Base-by-base conservation (phyloP, 1,140 invertebrate genomes). In the Mylabris phalerata region DNA sequence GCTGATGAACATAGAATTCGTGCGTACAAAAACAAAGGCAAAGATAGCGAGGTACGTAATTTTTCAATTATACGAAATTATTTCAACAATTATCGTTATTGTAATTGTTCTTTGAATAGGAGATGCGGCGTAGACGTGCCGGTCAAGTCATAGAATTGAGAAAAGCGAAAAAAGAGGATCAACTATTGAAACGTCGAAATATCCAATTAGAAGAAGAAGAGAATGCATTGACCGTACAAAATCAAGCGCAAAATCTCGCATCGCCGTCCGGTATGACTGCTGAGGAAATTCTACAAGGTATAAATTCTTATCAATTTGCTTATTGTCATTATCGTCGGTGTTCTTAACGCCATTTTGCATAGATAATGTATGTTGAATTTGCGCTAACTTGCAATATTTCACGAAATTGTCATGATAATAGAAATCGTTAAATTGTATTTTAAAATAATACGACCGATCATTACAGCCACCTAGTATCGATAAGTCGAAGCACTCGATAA, bases 121-220 rank as follows among this genome's bases (percentile, higher is more conserved):
- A 94, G 65, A 84, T 95, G 72, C 84, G 95, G 55, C 82, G 93
- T 63, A 84, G 93, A 57, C 82, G 96, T 58, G 87, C 83, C 67
- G 93, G 98, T 73, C 82, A 91, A 19, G 90, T 86, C 6, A 84
- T 98, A 9, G 90, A 96, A 65, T 77, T 99, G 5, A 79, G 97
- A 10, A 98, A 98, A 79, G 86, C 88, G 4, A 89, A 91, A 44
- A 92, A 96, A 71, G 95, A 98, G 77, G 95, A 98, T 67, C 93
- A 95, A 69, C 76, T 99, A n/a, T 79, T 89, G 1, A 99, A 99
- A 77, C 79, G 93, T 45, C 81, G 97, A 51, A 98, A 98, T 69
- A 42, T 42, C 2, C 3, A 5, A 4, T 74, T 60, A 40, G 72
- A 77, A 3, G 41, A 42, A 7, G 41, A 77, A 11, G 77, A 19